Evolutionary conservation across 2,113 vertebrate genomes (phyloP).

Genomic region (Ochotona curzoniae): DNA sequence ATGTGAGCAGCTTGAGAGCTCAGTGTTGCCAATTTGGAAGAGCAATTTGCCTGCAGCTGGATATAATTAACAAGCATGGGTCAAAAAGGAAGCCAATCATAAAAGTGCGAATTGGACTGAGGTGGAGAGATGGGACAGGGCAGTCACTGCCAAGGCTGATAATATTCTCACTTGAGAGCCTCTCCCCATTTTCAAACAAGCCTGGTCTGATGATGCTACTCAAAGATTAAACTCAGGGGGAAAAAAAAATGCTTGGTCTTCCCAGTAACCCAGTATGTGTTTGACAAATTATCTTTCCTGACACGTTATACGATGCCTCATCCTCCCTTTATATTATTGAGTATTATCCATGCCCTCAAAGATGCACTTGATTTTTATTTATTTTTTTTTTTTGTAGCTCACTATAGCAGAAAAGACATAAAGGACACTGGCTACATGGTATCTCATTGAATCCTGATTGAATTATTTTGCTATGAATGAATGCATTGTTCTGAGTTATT

Average conservation of each 20-base stretch:
- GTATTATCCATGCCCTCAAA: slow-evolving; percentile 17
- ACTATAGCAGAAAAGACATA: not conserved
- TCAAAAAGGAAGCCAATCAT: slow-evolving; percentile 77
- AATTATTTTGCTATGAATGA: slow-evolving; percentile 46
- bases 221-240: not conserved
- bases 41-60: slow-evolving; percentile 77
- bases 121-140: slow-evolving; percentile 47
- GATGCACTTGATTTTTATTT: not conserved
- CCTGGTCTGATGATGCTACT: not conserved
- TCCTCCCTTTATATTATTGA: not conserved
- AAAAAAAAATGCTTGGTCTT: not conserved
- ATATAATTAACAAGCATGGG: slow-evolving; percentile 79
- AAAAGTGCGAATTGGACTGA: slow-evolving; percentile 77
- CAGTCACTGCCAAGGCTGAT: slow-evolving; percentile 36
- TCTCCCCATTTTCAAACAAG: slow-evolving; percentile 38
- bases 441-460: not conserved
- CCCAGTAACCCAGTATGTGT: not conserved
- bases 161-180: slow-evolving; percentile 13
- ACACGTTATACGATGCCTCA: not conserved
- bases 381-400: not conserved
- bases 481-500: not conserved
- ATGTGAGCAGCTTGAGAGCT: slow-evolving; percentile 62
- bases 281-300: slow-evolving; percentile 38
- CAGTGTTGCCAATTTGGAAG: slow-evolving; percentile 72
- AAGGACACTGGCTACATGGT: not conserved